These are phyloP conservation scores for Phrixothrix hirtus DNA, from an alignment of 2,888 invertebrate genomes.

Conservation along the genomic window DNA sequence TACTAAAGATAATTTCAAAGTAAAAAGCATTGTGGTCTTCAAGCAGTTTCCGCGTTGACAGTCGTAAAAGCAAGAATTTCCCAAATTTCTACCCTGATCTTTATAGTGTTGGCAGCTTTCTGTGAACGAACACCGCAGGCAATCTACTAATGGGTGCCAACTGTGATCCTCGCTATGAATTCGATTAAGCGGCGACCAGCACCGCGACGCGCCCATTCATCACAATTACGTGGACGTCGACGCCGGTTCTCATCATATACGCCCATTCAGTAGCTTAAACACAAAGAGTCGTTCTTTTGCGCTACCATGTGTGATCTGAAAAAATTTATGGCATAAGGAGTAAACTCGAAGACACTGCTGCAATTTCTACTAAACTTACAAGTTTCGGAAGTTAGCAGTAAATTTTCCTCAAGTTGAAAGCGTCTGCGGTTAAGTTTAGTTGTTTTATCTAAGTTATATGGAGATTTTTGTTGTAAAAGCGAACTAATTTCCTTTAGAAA, in stretches of 20 bases:
- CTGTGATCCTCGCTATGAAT: slow-evolving; percentile 43
- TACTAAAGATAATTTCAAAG: background rate
- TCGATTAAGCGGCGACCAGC: slow-evolving; percentile 43
- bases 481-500: too few species aligned
- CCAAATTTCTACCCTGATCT: slow-evolving; percentile 3
- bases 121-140: slow-evolving; percentile 30
- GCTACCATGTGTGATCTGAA: slow-evolving; percentile 22
- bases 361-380: slow-evolving; percentile 12
- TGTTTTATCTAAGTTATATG: too few species aligned
- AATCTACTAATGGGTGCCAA: slow-evolving; percentile 45
- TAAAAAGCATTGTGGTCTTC: background rate
- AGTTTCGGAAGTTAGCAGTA: slow-evolving; percentile 5
- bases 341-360: slow-evolving; percentile 7
- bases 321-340: slow-evolving; percentile 20
- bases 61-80: slow-evolving; percentile 1
- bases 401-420: slow-evolving; percentile 9
- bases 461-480: too few species aligned
- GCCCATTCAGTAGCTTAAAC: slow-evolving; percentile 24
- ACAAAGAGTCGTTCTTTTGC: slow-evolving; percentile 19
- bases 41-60: too few species aligned
- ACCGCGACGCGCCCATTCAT: slow-evolving; percentile 42
- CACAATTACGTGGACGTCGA: slow-evolving; percentile 35
- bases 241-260: slow-evolving; percentile 33
- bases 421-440: slow-evolving; percentile 9
- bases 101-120: slow-evolving; percentile 8